A percentile compares a stretch with the other conserved stretches of the same genome.
These are phyloP conservation scores for Aldabrachelys gigantea DNA, from an alignment of 2,113 vertebrate species.

Conservation along the genomic window DNA sequence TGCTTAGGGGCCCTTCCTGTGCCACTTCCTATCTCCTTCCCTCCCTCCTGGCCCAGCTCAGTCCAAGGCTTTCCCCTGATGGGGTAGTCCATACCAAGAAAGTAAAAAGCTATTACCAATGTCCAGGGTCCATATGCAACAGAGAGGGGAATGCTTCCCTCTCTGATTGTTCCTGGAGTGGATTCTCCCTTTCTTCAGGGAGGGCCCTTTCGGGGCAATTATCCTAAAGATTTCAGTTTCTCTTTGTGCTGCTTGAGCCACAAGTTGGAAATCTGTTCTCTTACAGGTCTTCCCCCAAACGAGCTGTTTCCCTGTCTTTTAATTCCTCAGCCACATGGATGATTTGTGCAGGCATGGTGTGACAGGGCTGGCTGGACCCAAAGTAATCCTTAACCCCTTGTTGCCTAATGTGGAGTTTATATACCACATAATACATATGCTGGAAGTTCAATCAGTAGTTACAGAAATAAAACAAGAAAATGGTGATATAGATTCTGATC, in stretches of 20 bases:
- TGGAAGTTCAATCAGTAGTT: not conserved
- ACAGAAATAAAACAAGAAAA: not conserved
- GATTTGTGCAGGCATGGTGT: not conserved
- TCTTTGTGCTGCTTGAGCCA: not conserved
- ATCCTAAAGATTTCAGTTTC: not conserved
- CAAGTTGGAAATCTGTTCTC: not conserved
- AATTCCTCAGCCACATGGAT: no score
- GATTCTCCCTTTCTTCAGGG: not conserved
- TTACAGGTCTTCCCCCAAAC: not conserved
- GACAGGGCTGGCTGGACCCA: not conserved
- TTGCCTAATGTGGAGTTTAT: not conserved
- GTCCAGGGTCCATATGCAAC: not conserved
- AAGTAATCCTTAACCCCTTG: not conserved
- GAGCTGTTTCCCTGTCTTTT: not conserved
- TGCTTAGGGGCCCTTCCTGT: not conserved
- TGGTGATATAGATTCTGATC: accelerated
- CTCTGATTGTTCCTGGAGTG: not conserved
- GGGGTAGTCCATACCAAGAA: not conserved
- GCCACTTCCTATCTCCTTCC: not conserved
- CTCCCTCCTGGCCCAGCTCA: not conserved
- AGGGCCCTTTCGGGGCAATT: not conserved
- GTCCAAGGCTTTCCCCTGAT: not conserved
- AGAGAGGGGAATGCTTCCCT: not conserved
- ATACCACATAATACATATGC: not conserved
- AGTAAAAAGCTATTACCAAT: not conserved